Evolutionary conservation across 1,140 invertebrate genomes (phyloP).

Genomic region (Lordiphosa mommai): DNA sequence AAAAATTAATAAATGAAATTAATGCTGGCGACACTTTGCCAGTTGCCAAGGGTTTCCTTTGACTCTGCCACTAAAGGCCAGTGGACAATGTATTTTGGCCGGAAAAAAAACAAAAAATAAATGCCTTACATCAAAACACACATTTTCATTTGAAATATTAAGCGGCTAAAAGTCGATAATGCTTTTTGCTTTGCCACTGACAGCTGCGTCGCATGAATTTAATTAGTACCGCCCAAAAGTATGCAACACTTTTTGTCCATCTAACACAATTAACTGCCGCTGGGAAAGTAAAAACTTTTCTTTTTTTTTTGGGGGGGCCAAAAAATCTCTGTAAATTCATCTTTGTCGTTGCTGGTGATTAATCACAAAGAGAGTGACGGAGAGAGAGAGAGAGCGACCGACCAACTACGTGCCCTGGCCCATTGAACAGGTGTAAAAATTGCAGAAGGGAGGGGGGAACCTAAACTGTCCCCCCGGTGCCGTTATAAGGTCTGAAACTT

Average conservation of each 20-base stretch:
- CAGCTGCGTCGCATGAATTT: conserved; percentile 71
- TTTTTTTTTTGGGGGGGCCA: conserved; percentile 1
- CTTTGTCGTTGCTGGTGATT: conserved; percentile 73
- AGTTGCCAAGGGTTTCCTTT: conserved; percentile 74
- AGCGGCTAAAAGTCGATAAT: conserved; percentile 75
- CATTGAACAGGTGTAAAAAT: conserved; percentile 66
- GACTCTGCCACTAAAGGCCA: conserved; percentile 8
- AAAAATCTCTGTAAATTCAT: conserved; percentile 76
- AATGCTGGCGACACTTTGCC: conserved; percentile 71
- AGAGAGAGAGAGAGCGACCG: conserved; percentile 2
- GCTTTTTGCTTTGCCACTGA: conserved; percentile 43
- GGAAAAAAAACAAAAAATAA: not conserved
- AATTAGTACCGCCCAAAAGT: conserved; percentile 56
- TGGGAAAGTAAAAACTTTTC: conserved; percentile 60
- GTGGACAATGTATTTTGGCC: not conserved
- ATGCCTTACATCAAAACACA: conserved; percentile 54
- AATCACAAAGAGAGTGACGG: conserved; percentile 41
- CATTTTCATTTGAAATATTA: conserved; percentile 74
- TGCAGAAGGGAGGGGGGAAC: conserved; percentile 17
- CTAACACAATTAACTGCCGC: conserved; percentile 67
- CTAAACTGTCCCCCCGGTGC: conserved; percentile 65
- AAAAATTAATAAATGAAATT: conserved; percentile 79
- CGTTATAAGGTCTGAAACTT: conserved; percentile 59
- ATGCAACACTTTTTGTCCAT: conserved; percentile 68
- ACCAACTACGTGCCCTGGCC: conserved; percentile 26